Evolutionary conservation across 2,888 invertebrate genomes (phyloP), one percentile per base, ranked within the genome.

Genomic region (Cecidostiba fungosa): DNA sequence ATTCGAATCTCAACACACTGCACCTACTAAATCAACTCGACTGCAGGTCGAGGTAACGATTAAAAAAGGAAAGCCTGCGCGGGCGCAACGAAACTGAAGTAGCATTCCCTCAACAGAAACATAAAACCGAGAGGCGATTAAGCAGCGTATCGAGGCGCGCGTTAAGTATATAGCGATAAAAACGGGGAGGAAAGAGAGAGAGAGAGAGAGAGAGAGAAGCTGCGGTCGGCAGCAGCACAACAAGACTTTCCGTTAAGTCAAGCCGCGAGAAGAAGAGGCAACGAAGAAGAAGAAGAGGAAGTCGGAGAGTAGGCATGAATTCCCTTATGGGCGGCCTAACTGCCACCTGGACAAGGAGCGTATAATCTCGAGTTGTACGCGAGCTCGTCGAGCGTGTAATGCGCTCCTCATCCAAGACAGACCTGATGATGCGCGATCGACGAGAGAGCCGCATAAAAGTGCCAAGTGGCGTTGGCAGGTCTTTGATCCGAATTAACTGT

Each of bases 221-320:
- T 23, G 23, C n/a, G 23, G 23, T 36, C 72, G 39, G 43, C 43
- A 39, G 36, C 26, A 26, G 29, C 66, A 14, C n/a, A 80, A 19
- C 66, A 66, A 78, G 84, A 62, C 50, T 62, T 77, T 72, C 39
- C 77, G 72, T 77, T 77, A 83, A 77, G 72, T 36, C 69, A 62
- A 69, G 23, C 50, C 36, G 76, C 16, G 66, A 59, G 54, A 59
- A n/a, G n/a, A n/a, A 29, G 29, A 6, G n/a, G n/a, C n/a, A n/a
- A n/a, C n/a, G 19, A 59, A 59, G 54, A n/a, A 54, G 54, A 39
- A 2, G 36, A 39, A 5, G 70, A 72, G 70, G 70, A 72, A 19
- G 32, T 23, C 36, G 36, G 23, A 23, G 36, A n/a, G 72, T 26
- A 39, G 0, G n/a, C 19, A 80, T 59, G 70, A 80, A 76, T 76